phyloP scores from a whole-genome alignment of 2,888 invertebrate species.

The Polylopha cassiicola region DNA sequence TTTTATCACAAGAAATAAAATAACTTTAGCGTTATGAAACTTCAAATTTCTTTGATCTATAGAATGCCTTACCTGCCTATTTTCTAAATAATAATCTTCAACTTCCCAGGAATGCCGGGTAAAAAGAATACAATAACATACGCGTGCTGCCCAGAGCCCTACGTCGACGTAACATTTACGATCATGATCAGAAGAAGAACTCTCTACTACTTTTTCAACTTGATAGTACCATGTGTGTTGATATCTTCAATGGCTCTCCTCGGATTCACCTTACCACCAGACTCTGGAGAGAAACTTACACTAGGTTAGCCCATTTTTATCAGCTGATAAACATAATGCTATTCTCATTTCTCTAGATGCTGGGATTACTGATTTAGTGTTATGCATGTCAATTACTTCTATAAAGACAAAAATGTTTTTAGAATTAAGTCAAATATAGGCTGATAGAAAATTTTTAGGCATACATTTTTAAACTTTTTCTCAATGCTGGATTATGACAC shows the following conservation, averaged over 20 bases:
- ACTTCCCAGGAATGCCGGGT: slow-evolving; percentile 91
- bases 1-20: no score
- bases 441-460: no score
- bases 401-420: neutral
- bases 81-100: no score
- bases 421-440: no score
- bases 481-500: no score
- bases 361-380: slow-evolving; percentile 1
- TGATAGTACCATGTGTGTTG: slow-evolving; percentile 98
- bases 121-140: slow-evolving; percentile 93
- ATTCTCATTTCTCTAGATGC: neutral
- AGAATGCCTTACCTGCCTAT: no score
- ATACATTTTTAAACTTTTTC: no score
- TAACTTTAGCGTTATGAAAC: no score
- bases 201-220: slow-evolving; percentile 99
- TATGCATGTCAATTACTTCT: slow-evolving; percentile 4
- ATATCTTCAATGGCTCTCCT: slow-evolving; percentile 99
- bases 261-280: slow-evolving; percentile 98
- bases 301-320: slow-evolving; percentile 81
- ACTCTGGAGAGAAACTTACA: slow-evolving; percentile 97
- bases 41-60: no score
- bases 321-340: neutral
- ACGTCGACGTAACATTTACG: slow-evolving; percentile 97
- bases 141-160: slow-evolving; percentile 95
- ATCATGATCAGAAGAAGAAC: slow-evolving; percentile 97